These are phyloP conservation scores for Actenoides lindsayi DNA, from an alignment of 2,113 vertebrate genomes.

Conservation along the genomic window DNA sequence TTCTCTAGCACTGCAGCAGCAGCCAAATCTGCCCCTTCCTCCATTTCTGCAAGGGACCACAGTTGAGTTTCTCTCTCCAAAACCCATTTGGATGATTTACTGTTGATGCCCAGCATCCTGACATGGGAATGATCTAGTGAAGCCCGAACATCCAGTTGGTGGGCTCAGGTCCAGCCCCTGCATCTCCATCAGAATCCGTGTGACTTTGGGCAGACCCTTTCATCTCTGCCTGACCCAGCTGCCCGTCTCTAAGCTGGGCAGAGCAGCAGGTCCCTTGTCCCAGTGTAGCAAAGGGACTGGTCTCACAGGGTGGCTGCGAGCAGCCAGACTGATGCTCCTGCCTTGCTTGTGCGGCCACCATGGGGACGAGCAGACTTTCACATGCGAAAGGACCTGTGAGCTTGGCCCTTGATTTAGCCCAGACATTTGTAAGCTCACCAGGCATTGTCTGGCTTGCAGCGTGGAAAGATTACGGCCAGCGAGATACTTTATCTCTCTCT, in stretches of 20 bases:
- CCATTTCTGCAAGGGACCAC: not conserved
- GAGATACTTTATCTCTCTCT: constrained; percentile 71
- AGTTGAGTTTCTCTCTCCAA: accelerated
- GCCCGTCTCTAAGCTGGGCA: not conserved
- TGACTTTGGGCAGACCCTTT: not conserved
- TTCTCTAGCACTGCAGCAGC: not conserved
- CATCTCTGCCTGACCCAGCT: not conserved
- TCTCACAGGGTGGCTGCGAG: not conserved
- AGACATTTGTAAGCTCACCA: constrained; percentile 58
- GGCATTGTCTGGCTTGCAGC: constrained; percentile 52
- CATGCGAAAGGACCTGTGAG: not conserved
- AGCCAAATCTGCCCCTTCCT: not conserved
- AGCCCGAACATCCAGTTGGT: not conserved
- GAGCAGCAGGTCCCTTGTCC: not conserved
- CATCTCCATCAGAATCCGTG: not conserved
- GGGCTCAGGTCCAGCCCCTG: not conserved
- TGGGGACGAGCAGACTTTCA: not conserved
- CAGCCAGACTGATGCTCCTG: not conserved
- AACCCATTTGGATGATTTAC: not conserved
- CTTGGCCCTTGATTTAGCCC: constrained; percentile 7
- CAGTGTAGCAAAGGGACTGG: not conserved
- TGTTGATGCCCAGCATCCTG: not conserved
- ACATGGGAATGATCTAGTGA: not conserved
- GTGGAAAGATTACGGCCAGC: constrained; percentile 52
- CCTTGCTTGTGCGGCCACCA: accelerated